Evolutionary conservation across 2,113 vertebrate genomes (phyloP).

Genomic region (Percopsis transmontana): DNA sequence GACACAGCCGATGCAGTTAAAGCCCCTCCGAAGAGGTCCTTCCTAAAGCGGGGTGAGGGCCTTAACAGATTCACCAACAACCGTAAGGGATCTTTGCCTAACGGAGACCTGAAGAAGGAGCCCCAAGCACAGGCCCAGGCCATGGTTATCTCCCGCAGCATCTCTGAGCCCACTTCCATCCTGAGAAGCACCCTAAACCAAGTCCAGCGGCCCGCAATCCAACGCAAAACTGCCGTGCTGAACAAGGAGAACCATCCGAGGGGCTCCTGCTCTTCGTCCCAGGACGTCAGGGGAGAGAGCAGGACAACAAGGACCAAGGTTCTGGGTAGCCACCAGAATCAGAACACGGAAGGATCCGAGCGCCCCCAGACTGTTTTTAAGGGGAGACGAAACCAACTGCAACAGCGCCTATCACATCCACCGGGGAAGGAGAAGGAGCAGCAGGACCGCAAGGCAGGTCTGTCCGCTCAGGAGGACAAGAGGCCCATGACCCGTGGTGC

Average conservation of each 20-base stretch:
- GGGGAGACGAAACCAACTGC: conserved; percentile 4
- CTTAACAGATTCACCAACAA: conserved; percentile 83
- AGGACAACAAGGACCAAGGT: conserved; percentile 61
- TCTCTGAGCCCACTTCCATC: conserved; percentile 43
- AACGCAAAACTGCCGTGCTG: conserved; percentile 80
- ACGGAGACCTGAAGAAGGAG: conserved; percentile 52
- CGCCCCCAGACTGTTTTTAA: background rate
- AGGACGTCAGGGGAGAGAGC: conserved; percentile 44
- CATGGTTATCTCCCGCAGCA: conserved; percentile 45
- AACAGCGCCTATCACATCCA: background rate
- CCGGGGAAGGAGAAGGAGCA: conserved; percentile 17
- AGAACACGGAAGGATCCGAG: conserved; percentile 50
- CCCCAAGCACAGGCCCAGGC: conserved; percentile 27
- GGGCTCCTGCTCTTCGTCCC: conserved; percentile 24
- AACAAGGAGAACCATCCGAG: conserved; percentile 75
- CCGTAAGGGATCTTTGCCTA: conserved; percentile 62
- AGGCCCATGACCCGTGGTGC: background rate
- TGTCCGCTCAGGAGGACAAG: background rate
- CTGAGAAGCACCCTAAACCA: conserved; percentile 41
- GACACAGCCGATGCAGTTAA: conserved; percentile 36
- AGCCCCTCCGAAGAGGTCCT: conserved; percentile 80
- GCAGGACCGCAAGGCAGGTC: conserved; percentile 4
- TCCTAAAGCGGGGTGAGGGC: conserved; percentile 89
- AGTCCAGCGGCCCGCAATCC: conserved; percentile 60
- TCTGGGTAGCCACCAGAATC: conserved; percentile 70